Evolutionary conservation across 2,797 vertebrate genomes (phyloP).

Genomic region (Helarctos malayanus): DNA sequence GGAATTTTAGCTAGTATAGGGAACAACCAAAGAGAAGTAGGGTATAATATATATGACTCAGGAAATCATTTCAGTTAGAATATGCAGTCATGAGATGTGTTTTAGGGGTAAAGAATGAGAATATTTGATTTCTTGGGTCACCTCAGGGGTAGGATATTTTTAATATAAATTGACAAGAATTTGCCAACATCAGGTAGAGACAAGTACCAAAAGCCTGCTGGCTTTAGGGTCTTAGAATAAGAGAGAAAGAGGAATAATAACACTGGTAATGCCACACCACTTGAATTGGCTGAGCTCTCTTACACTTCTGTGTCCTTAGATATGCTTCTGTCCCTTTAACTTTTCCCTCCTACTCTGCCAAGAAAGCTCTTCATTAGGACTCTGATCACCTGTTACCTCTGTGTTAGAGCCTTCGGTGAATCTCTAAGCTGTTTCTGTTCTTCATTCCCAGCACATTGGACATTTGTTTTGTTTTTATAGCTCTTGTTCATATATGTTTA

Average conservation of each 20-base stretch:
- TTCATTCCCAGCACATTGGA: background rate
- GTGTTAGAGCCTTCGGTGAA: background rate
- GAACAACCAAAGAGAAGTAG: background rate
- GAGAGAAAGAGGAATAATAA: background rate
- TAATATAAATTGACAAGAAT: background rate
- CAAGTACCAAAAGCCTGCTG: background rate
- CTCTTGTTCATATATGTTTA: background rate
- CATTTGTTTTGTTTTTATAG: background rate
- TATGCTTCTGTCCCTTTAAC: background rate
- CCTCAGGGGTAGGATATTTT: background rate
- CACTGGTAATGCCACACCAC: background rate
- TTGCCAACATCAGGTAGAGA: background rate
- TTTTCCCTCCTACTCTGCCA: background rate
- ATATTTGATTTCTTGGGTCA: background rate
- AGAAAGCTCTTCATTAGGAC: background rate
- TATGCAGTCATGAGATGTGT: background rate
- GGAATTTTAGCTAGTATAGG: background rate
- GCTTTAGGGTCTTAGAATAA: background rate
- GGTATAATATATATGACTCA: background rate
- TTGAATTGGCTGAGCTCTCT: background rate
- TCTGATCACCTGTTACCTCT: background rate
- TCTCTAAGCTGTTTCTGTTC: background rate
- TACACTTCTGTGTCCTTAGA: background rate
- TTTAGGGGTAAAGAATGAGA: background rate
- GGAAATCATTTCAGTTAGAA: slow-evolving; percentile 26